Conservation (phyloP, 2,113 vertebrate species). For the Centropristis striata region DNA sequence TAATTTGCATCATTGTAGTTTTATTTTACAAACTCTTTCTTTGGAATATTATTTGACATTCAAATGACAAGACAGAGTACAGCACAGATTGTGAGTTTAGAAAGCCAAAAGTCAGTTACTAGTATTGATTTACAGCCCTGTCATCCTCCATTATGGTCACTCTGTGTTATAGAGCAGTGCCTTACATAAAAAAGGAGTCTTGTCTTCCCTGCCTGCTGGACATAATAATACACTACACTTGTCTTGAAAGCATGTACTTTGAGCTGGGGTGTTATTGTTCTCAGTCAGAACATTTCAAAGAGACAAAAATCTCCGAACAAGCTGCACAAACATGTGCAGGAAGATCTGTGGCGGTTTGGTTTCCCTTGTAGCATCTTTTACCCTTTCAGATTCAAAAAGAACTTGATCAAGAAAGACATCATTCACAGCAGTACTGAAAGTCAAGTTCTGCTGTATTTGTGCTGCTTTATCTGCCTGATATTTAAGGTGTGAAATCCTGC, state of each 20-base stretch:
- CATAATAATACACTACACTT: constrained; percentile 23
- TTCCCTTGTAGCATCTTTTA: neutral
- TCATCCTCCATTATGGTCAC: neutral
- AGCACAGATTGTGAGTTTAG: neutral
- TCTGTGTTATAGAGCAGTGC: neutral
- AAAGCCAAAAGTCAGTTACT: neutral
- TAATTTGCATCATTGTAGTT: neutral
- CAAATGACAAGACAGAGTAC: neutral
- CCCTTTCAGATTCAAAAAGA: constrained; percentile 2
- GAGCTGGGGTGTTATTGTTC: neutral
- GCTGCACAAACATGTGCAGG: neutral
- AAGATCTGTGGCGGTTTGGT: neutral
- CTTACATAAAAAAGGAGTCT: neutral
- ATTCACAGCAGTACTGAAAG: constrained; percentile 15
- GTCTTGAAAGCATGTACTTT: constrained; percentile 15
- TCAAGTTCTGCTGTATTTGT: neutral
- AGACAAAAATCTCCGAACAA: neutral
- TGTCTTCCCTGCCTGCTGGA: constrained; percentile 2
- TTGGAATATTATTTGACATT: neutral
- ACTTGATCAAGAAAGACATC: neutral
- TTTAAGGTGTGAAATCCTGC: constrained; percentile 66
- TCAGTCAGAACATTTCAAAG: constrained; percentile 11
- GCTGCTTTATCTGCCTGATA: constrained; percentile 33
- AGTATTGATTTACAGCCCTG: constrained; percentile 1
- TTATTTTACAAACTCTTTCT: neutral